Evolutionary conservation across 1,140 invertebrate genomes (phyloP).

Genomic region (Campoletis sonorensis): DNA sequence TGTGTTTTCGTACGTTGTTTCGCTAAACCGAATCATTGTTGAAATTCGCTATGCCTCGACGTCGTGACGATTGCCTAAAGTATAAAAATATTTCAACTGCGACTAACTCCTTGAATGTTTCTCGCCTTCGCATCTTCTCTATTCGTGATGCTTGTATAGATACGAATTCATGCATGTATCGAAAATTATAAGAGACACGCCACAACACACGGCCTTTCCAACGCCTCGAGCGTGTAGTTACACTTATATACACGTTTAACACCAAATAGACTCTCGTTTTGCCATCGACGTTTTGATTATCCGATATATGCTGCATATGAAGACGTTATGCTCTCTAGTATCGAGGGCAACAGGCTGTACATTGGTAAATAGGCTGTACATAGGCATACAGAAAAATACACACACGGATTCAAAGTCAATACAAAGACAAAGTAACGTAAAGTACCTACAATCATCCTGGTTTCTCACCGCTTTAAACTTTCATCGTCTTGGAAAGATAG

Average conservation of each 20-base stretch:
- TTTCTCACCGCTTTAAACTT: constrained; percentile 38
- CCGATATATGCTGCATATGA: constrained; percentile 10
- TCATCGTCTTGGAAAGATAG: constrained; percentile 14
- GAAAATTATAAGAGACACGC: constrained; percentile 28
- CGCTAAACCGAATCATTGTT: not conserved
- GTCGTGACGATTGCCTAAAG: constrained; percentile 10
- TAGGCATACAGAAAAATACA: not conserved
- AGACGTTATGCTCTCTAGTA: constrained; percentile 37
- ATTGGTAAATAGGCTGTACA: not conserved
- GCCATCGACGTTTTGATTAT: constrained; percentile 43
- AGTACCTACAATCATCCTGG: constrained; percentile 36
- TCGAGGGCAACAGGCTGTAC: constrained; percentile 18
- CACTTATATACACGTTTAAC: not conserved
- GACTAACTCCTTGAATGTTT: not conserved
- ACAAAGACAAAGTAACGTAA: not conserved
- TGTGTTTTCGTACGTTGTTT: not conserved
- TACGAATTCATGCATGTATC: not conserved
- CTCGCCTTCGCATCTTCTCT: not conserved
- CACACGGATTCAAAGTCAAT: not conserved
- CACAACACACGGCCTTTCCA: constrained; percentile 38
- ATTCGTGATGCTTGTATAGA: constrained; percentile 5
- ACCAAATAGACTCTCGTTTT: constrained; percentile 3
- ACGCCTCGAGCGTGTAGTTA: constrained; percentile 35
- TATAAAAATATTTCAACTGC: constrained; percentile 1
- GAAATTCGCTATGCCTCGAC: constrained; percentile 30